Base-by-base conservation (phyloP, 1,140 invertebrate genomes). In the Trichomalopsis sarcophagae region DNA sequence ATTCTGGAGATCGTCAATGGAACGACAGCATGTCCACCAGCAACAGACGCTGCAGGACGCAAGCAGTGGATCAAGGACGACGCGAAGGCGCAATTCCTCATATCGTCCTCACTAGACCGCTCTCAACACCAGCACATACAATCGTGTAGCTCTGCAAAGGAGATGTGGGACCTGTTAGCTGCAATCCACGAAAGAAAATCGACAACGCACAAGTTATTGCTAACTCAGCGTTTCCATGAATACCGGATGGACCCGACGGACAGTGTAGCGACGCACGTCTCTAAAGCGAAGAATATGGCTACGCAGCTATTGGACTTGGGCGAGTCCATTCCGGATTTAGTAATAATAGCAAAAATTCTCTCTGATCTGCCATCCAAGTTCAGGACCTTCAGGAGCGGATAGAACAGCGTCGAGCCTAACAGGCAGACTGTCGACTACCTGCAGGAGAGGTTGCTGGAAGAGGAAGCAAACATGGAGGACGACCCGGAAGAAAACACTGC, bases 281-380 rank as follows among this genome's bases (percentile, higher is more conserved):
- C 82, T 4, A 83, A 85, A 77, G 76, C 85, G 17, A n/a, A 85
- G 27, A 87, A 87, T 44, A 87, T 87, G 80, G 86, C 86, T 3
- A 14, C 50, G 1, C 81, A 87, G 55, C 71, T 86, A 74, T 44
- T 17, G 33, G 33, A 33, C 33, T 33, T 33, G 33, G 33, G 33
- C 1, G 33, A 33, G 33, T 33, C 33, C 33, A 33, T 33, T 33
- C 33, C 33, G 33, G 33, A 33, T 33, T 33, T 33, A 33, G 33
- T 33, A 4, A 33, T 33, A 33, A 33, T 33, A 4, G 33, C 33
- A 33, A 84, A 84, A 27, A 78, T 84, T 68, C 55, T 75, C 11
- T 44, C 47, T 14, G 62, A 62, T 27, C 40, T 84, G 6, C 50
- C 74, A 62, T 78, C 82, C 9, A 84, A 78, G 68, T 84, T 66